These are phyloP conservation scores for Ferrisia virgata DNA, from an alignment of 2,888 invertebrate species.

Conservation along the genomic window DNA sequence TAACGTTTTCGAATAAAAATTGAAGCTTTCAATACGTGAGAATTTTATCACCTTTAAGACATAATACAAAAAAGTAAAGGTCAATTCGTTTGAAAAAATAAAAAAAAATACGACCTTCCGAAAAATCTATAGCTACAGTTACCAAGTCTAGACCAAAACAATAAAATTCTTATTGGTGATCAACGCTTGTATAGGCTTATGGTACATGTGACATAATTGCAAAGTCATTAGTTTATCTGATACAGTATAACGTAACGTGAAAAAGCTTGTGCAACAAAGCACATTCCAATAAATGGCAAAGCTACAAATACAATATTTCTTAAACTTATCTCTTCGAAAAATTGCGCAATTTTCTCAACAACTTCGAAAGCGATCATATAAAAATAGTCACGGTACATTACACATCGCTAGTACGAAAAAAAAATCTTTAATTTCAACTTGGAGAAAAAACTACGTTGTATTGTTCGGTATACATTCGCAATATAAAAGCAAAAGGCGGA, in stretches of 20 bases:
- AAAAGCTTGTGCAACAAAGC: slow-evolving; percentile 1
- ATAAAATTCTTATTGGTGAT: no score
- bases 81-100: no score
- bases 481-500: neutral
- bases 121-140: no score
- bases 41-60: no score
- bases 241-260: neutral
- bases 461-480: neutral
- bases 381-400: neutral
- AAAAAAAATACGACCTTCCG: no score
- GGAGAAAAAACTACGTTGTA: neutral
- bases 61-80: no score
- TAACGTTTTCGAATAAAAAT: no score
- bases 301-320: neutral
- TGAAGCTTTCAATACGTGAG: no score
- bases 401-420: neutral
- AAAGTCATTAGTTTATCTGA: neutral
- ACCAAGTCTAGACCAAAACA: no score
- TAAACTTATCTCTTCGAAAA: neutral
- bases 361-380: neutral
- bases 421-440: neutral
- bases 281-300: neutral
- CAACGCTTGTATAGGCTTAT: neutral
- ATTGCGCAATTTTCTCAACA: neutral
- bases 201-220: neutral